phyloP scores from a whole-genome alignment of 1,140 invertebrate species.

The Dufourea novaeangliae region DNA sequence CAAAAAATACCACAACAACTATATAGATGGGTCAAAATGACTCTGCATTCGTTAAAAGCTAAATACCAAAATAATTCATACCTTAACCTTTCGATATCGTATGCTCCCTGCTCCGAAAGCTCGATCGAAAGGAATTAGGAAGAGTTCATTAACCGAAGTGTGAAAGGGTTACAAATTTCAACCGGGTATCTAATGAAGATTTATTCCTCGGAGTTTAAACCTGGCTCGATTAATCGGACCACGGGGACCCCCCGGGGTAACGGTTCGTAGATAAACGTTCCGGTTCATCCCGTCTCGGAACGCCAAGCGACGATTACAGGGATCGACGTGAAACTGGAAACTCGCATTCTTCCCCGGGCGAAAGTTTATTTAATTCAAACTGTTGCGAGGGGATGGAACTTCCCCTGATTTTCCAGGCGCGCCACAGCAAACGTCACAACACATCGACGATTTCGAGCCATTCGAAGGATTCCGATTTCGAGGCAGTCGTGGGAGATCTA shows the following conservation, averaged over 20 bases:
- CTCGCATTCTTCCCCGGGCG: not conserved
- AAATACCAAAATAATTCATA: not conserved
- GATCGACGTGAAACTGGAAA: not conserved
- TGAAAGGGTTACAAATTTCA: slow-evolving; percentile 36
- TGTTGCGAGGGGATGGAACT: not conserved
- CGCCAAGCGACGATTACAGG: not conserved
- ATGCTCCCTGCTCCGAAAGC: not conserved
- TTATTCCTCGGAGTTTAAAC: slow-evolving; percentile 34
- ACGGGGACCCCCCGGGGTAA: not conserved
- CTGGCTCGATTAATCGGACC: slow-evolving; percentile 33
- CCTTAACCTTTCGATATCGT: not conserved
- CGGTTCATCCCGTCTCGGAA: slow-evolving; percentile 4
- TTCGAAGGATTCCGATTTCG: no score
- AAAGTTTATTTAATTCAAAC: slow-evolving; percentile 8
- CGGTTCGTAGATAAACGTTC: slow-evolving; percentile 35
- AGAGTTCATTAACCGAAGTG: slow-evolving; percentile 6
- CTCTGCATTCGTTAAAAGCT: not conserved
- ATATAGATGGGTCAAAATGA: no score
- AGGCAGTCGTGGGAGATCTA: no score
- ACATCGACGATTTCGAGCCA: not conserved
- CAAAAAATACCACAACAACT: no score
- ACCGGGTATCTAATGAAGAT: slow-evolving; percentile 31
- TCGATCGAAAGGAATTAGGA: slow-evolving; percentile 14
- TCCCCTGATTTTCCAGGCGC: not conserved
- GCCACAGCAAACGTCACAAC: not conserved